These are phyloP conservation scores for Thymelicus sylvestris DNA, from an alignment of 2,888 invertebrate genomes.

Conservation along the genomic window DNA sequence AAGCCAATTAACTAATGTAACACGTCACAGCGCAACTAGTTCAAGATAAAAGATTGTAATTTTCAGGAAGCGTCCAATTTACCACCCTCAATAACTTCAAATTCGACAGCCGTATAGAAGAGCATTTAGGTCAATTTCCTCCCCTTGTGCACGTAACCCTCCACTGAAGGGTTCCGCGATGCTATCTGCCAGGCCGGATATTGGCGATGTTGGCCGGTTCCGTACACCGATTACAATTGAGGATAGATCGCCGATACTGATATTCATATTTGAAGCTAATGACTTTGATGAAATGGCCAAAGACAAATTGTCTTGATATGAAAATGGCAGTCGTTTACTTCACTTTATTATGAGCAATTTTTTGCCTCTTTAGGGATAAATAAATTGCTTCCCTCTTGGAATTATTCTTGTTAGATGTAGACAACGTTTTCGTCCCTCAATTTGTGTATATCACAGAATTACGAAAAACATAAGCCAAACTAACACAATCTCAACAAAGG, in stretches of 20 bases:
- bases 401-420: too few species aligned
- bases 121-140: constrained; percentile 33
- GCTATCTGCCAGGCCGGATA: constrained; percentile 41
- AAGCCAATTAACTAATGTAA: neutral
- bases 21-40: neutral
- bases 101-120: constrained; percentile 3
- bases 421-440: too few species aligned
- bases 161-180: constrained; percentile 41
- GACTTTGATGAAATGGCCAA: neutral
- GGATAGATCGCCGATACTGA: neutral
- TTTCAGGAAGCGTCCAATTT: constrained; percentile 9
- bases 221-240: constrained; percentile 8
- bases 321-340: neutral
- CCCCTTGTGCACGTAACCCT: constrained; percentile 31
- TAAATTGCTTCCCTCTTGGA: too few species aligned
- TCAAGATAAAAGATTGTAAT: constrained; percentile 7
- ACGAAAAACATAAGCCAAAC: too few species aligned
- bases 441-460: too few species aligned
- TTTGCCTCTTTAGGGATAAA: too few species aligned
- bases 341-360: too few species aligned
- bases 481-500: too few species aligned
- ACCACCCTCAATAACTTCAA: constrained; percentile 3
- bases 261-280: constrained; percentile 2
- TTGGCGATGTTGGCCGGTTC: constrained; percentile 29
- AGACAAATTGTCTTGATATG: neutral